A percentile compares a stretch with the other conserved stretches of the same genome.
Conservation (phyloP, 1,140 invertebrate genomes). For the Drosophila nannoptera region DNA sequence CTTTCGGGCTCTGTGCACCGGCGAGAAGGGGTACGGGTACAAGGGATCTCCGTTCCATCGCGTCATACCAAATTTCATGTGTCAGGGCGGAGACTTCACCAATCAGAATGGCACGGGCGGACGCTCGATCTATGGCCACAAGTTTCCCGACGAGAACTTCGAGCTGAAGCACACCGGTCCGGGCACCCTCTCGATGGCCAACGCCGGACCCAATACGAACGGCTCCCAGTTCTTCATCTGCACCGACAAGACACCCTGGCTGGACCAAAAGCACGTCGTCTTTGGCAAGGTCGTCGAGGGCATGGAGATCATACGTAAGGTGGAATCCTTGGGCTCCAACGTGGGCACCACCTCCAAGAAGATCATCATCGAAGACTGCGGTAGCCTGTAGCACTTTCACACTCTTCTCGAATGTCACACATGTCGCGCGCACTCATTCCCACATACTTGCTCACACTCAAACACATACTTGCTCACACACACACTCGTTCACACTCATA, state of each 20-base stretch:
- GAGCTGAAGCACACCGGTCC: conserved; percentile 93
- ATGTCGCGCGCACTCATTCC: too few species aligned
- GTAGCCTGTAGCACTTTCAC: conserved; percentile 85
- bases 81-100: conserved; percentile 96
- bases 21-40: conserved; percentile 95
- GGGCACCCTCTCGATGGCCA: conserved; percentile 95
- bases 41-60: conserved; percentile 94
- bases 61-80: conserved; percentile 98
- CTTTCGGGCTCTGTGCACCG: conserved; percentile 94
- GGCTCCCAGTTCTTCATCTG: conserved; percentile 97
- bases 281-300: conserved; percentile 96
- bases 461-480: too few species aligned
- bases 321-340: conserved; percentile 88
- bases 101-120: conserved; percentile 96
- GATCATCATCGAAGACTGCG: conserved; percentile 89
- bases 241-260: conserved; percentile 94
- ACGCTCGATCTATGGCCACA: conserved; percentile 95
- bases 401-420: too few species aligned
- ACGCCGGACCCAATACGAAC: conserved; percentile 96
- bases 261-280: conserved; percentile 97
- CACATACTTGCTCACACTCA: too few species aligned
- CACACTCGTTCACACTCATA: too few species aligned
- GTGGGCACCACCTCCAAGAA: conserved; percentile 91
- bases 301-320: conserved; percentile 95
- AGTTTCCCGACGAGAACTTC: conserved; percentile 98